Base-by-base conservation (phyloP, 2,797 vertebrate genomes). In the Paedocypris micromegethes region DNA sequence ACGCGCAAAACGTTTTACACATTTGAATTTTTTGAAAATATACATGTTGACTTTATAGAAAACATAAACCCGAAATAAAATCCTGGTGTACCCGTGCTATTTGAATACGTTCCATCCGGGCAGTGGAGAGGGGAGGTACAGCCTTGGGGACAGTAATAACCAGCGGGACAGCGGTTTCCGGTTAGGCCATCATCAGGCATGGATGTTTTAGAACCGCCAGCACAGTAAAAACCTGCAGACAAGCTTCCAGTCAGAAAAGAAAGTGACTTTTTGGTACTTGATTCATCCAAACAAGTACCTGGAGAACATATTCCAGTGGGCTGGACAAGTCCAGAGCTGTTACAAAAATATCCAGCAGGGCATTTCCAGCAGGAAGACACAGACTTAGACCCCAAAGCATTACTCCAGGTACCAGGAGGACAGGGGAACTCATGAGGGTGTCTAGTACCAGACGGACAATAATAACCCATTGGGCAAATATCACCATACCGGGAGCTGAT, bases 401-500 rank as follows among this genome's bases (percentile, higher is more conserved):
- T 81, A 0, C 92, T 94, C 92, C 92, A 95, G 55, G 91, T 93
- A 43, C 94, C 94, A 38, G 72, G 55, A 4, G 92, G 91, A 64
- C 94, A 98, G 0, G 93, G 90, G 67, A 82, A 81, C 76, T 90
- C 89, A 42, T 80, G 83, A 1, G 91, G 83, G 60, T 86, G 78
- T 46, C 74, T 77, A 0, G 92, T 93, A 72, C 93, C 94, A 65
- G 61, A 74, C 2, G 89, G 91, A 72, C 93, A 98, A 63, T 92
- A 82, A 70, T 90, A 87, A 1, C 93, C 94, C 0, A 60, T 79
- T 2, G 89, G 88, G 74, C 94, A 98, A 44, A 93, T 74, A 5
- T 89, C 89, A 5, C 94, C 93, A 75, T 88, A 93, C 0, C 81
- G 76, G 49, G 86, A 69, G 9, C 83, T 85, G 5, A 93, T 79